Base-by-base conservation (phyloP, 2,113 vertebrate genomes). In the Urocolius indicus region DNA sequence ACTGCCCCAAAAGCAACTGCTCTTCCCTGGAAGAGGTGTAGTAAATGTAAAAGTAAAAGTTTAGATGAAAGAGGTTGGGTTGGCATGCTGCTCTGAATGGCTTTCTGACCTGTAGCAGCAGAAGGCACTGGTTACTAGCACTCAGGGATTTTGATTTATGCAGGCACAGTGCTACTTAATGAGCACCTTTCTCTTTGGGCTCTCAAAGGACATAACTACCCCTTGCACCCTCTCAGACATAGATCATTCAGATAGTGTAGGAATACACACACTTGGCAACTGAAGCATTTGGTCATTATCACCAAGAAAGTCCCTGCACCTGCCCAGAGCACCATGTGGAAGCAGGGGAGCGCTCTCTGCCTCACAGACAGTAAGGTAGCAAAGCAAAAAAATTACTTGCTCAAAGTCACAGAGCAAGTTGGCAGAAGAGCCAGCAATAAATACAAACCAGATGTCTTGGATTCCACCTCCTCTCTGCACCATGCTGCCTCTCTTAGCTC, bases 371-470 rank as follows among this genome's bases (percentile, higher is more conserved):
- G 43, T 62, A 62, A 93, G 48, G 83, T 1, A 93, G 80, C 27
- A 54, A 72, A 87, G 69, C 4, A 10, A 84, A 80, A 59, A 14
- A 30, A 36, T 4, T 4, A 63, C 52, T 84, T 38, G 46, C 76
- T 36, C 36, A 34, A 91, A 92, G 76, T 94, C 94, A 75, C 61
- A 87, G 61, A 93, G 88, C 36, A 68, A 91, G 41, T 5, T 96
- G 86, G 88, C 94, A 90, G 80, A 69, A 87, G 45, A 93, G n/a
- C 27, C 83, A 61, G 83, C 57, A 81, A 57, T 79, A 96, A 96
- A 95, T 89, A 55, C 49, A 91, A 66, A 20, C 90, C 90, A 95
- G 95, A 96, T 97, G 94, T 93, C 58, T 80, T 92, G 93, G 90
- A 92, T 81, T 94, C 90, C 73, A 89, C 79, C 85, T 90, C 77